These are phyloP conservation scores for Speoplatyrhinus poulsoni DNA, from an alignment of 2,113 vertebrate genomes.

Conservation along the genomic window DNA sequence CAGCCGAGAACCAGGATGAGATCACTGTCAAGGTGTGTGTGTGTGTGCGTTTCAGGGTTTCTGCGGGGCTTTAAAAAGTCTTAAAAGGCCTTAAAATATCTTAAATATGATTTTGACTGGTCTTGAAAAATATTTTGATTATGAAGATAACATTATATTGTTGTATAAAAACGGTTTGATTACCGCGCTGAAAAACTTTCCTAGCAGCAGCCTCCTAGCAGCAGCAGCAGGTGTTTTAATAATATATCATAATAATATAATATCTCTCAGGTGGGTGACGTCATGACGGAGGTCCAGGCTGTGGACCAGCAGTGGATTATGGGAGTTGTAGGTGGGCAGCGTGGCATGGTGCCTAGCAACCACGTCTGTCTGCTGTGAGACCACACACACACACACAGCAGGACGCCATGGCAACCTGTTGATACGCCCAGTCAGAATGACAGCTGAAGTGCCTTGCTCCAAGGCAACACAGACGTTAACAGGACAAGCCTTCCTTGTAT, in stretches of 20 bases:
- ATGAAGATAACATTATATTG: too few relatives aligned
- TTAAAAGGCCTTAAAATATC: too few relatives aligned
- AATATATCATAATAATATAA: too few relatives aligned
- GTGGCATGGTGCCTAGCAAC: constrained; percentile 73
- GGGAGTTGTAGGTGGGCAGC: constrained; percentile 59
- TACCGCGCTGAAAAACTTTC: too few relatives aligned
- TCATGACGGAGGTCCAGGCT: constrained; percentile 61
- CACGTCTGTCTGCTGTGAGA: constrained; percentile 62
- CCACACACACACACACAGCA: not conserved
- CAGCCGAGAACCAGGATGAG: constrained; percentile 86
- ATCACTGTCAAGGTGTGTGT: constrained; percentile 85
- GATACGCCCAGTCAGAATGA: not conserved
- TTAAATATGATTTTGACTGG: too few relatives aligned
- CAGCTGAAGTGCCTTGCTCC: not conserved
- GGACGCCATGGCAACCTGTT: not conserved
- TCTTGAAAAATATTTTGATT: too few relatives aligned
- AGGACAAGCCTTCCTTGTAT: not conserved
- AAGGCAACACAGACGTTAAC: not conserved
- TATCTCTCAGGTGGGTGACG: constrained; percentile 63
- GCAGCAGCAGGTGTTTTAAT: too few relatives aligned
- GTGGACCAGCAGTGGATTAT: constrained; percentile 73
- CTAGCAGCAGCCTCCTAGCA: too few relatives aligned
- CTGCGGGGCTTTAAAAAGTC: too few relatives aligned
- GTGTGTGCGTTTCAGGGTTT: too few relatives aligned
- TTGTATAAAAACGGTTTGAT: too few relatives aligned